Evolutionary conservation across 2,797 vertebrate species (phyloP).

Genomic region (Sebastes melanostomus): DNA sequence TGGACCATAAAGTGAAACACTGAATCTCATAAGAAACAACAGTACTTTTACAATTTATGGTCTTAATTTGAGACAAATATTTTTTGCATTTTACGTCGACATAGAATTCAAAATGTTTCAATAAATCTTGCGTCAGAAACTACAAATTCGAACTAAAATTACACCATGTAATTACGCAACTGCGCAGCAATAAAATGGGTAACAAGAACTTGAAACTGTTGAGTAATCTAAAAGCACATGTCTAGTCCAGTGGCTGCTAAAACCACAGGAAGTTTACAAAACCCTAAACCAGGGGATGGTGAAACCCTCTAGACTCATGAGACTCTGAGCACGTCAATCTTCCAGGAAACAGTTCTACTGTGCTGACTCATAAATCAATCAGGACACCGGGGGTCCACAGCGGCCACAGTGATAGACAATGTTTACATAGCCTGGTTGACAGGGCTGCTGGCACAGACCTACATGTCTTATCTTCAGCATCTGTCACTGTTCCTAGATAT

Average conservation of each 20-base stretch:
- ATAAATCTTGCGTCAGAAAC: background rate
- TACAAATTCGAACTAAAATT: background rate
- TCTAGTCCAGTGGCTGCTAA: background rate
- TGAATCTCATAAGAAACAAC: background rate
- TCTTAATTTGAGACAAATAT: background rate
- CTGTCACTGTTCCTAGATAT: conserved; percentile 1
- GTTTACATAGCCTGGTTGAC: conserved; percentile 43
- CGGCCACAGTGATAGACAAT: conserved; percentile 12
- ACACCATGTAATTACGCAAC: background rate
- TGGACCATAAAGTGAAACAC: background rate
- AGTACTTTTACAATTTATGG: background rate
- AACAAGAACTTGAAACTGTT: background rate
- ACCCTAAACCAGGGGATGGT: background rate
- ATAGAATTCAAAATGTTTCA: background rate
- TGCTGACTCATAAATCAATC: conserved; percentile 49
- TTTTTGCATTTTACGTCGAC: background rate
- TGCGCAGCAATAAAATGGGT: background rate
- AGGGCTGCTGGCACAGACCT: conserved; percentile 8
- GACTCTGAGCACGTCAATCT: background rate
- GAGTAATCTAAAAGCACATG: background rate
- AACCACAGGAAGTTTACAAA: conserved; percentile 11
- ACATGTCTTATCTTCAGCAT: conserved; percentile 27
- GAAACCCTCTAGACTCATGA: background rate
- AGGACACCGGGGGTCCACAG: background rate
- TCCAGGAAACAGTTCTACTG: conserved; percentile 28